Evolutionary conservation across 1,140 invertebrate species (phyloP).

Genomic region (Bombyx mori): ASM3026992v2 NC_085110.1:4989001-4989500

Average conservation of each 20-base stretch:
- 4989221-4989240: slow-evolving; percentile 15
- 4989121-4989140: slow-evolving; percentile 26
- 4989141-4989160: slow-evolving; percentile 31
- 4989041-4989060: background rate
- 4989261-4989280: slow-evolving; percentile 1
- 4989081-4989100: slow-evolving; percentile 23
- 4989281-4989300: background rate
- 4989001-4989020: too few species aligned
- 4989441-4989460: too few species aligned
- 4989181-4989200: slow-evolving; percentile 25
- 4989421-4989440: too few species aligned
- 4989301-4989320: too few species aligned
- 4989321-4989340: too few species aligned
- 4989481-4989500: too few species aligned
- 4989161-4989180: slow-evolving; percentile 28
- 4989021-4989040: too few species aligned
- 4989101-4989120: slow-evolving; percentile 35
- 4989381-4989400: too few species aligned
- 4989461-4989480: too few species aligned
- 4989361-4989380: too few species aligned
- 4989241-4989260: slow-evolving; percentile 7
- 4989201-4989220: slow-evolving; percentile 22
- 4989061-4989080: slow-evolving; percentile 17
- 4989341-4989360: too few species aligned
- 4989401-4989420: too few species aligned